Evolutionary conservation across 2,888 invertebrate species (phyloP).

Genomic region (Ornithoptera priamus): DNA sequence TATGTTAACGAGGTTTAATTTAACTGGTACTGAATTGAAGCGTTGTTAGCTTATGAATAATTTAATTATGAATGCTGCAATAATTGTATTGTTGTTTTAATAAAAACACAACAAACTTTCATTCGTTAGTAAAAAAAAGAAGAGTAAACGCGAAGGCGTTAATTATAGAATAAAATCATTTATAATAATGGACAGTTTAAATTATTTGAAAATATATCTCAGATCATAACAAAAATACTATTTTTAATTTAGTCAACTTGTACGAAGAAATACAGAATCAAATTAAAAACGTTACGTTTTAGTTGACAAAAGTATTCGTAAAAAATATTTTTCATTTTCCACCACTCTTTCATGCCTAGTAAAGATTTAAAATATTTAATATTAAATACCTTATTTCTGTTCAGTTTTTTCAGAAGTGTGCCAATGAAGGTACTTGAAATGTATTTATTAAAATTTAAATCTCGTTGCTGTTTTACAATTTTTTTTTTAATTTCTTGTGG

Average conservation of each 20-base stretch:
- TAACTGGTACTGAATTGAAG: conserved; percentile 19
- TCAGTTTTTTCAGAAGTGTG: background rate
- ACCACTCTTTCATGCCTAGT: background rate
- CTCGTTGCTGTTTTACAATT: background rate
- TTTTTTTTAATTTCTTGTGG: no score
- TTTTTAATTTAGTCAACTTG: no score
- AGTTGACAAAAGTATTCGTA: background rate
- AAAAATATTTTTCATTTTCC: background rate
- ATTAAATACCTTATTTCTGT: background rate
- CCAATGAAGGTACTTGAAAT: background rate
- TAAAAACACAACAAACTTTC: background rate
- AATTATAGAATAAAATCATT: background rate
- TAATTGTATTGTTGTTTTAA: background rate
- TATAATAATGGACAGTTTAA: background rate
- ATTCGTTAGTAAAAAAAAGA: background rate
- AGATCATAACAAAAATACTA: no score
- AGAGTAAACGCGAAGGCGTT: background rate
- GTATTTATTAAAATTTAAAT: background rate
- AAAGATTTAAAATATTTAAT: background rate
- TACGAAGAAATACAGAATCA: no score
- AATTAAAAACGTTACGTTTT: background rate
- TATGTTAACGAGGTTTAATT: conserved; percentile 21
- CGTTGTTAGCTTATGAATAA: conserved; percentile 22
- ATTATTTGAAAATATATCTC: no score
- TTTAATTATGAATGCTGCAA: conserved; percentile 13